Evolutionary conservation across 2,797 vertebrate species (phyloP).

Genomic region (Phoxinus dragarum): DNA sequence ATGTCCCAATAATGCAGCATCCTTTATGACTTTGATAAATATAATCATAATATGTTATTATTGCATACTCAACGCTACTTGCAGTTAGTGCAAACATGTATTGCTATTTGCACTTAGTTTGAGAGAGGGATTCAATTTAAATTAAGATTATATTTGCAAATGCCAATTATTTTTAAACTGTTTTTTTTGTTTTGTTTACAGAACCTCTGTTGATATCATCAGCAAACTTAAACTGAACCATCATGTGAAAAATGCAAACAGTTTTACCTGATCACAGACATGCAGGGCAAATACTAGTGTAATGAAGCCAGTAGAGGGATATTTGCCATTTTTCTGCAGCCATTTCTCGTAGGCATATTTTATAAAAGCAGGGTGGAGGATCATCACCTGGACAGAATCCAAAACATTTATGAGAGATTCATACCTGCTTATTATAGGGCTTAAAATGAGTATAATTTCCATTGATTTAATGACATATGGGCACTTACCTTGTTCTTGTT

Average conservation of each 20-base stretch:
- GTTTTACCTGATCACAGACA: conserved; percentile 57
- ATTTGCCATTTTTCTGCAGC: conserved; percentile 8
- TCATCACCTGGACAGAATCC: background rate
- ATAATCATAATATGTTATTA: background rate
- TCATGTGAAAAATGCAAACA: background rate
- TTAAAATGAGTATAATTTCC: background rate
- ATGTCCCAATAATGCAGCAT: too few species aligned
- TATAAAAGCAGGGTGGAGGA: conserved; percentile 26
- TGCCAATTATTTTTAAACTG: too few species aligned
- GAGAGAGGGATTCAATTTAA: too few species aligned
- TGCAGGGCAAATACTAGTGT: conserved; percentile 40
- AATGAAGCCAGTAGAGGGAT: conserved; percentile 46
- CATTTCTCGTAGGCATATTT: conserved; percentile 46
- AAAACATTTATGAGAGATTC: background rate
- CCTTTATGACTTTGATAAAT: background rate
- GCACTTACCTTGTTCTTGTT: conserved; percentile 87
- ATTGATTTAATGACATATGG: background rate
- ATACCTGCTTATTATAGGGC: background rate
- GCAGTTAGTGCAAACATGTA: too few species aligned
- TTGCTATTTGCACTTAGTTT: too few species aligned
- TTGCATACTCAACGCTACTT: too few species aligned
- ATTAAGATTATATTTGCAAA: too few species aligned
- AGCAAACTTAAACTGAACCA: too few species aligned
- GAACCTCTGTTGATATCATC: too few species aligned
- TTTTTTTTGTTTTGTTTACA: too few species aligned